Conservation (phyloP, 2,888 invertebrate species). For the Morpho achilles region DNA sequence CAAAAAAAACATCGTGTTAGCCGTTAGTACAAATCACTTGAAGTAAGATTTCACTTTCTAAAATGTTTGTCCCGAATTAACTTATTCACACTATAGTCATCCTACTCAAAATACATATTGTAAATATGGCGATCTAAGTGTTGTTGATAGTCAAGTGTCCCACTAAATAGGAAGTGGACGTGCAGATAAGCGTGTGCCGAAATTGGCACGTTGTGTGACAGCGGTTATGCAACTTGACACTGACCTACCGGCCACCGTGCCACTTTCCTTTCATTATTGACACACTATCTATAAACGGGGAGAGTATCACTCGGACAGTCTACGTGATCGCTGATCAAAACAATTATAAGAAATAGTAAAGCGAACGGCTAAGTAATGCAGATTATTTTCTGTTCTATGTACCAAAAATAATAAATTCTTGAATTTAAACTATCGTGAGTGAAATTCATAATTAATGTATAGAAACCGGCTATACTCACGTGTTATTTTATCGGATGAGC, state of each 20-base stretch:
- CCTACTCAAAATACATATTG: neutral
- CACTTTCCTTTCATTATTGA: slow-evolving; percentile 77
- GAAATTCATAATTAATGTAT: no score
- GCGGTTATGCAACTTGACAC: slow-evolving; percentile 73
- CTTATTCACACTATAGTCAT: neutral
- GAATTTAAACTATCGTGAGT: no score
- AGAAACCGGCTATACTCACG: no score
- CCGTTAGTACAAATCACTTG: no score
- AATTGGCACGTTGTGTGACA: slow-evolving; percentile 61
- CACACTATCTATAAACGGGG: slow-evolving; percentile 65
- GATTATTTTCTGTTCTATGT: no score
- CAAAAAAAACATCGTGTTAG: no score
- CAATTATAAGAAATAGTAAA: neutral
- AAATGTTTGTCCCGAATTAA: neutral
- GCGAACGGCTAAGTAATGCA: no score
- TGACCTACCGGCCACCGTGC: slow-evolving; percentile 69
- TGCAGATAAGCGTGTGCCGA: slow-evolving; percentile 38
- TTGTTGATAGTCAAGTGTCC: slow-evolving; percentile 20
- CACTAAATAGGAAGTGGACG: slow-evolving; percentile 28
- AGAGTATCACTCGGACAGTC: slow-evolving; percentile 39
- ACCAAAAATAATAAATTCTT: no score
- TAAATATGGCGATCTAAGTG: slow-evolving; percentile 7
- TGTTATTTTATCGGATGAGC: no score
- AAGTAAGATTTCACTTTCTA: no score
- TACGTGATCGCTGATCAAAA: slow-evolving; percentile 39